phyloP scores from a whole-genome alignment of 30 jellyfish, hydroid and myxozoan genomes.

The Nemopilema nomurai region DNA sequence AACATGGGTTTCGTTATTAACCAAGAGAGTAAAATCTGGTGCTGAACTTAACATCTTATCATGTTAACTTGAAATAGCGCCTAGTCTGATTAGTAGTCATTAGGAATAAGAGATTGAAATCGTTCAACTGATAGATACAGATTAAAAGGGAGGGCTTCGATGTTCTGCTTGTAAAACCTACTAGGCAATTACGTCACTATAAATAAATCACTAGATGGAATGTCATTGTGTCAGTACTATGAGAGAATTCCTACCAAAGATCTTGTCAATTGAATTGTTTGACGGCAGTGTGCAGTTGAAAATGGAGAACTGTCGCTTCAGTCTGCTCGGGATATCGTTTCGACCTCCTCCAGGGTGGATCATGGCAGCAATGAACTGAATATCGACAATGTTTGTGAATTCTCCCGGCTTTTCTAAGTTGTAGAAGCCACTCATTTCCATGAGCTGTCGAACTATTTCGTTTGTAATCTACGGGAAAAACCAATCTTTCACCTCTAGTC shows the following conservation, averaged over 20 bases:
- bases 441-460: slow-evolving; percentile 88
- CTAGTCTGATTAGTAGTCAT: too few species aligned
- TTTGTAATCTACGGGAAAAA: slow-evolving; percentile 71
- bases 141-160: too few species aligned
- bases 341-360: slow-evolving; percentile 99
- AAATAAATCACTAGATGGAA: too few species aligned
- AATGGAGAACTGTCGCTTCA: slow-evolving; percentile 84
- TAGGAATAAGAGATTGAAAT: too few species aligned
- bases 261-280: slow-evolving; percentile 86
- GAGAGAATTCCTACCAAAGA: slow-evolving; percentile 77
- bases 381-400: slow-evolving; percentile 87
- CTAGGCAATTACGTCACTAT: too few species aligned
- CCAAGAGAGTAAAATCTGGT: too few species aligned
- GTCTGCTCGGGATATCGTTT: slow-evolving; percentile 92
- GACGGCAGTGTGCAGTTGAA: slow-evolving; percentile 96
- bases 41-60: too few species aligned
- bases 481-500: too few species aligned
- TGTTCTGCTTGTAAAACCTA: too few species aligned
- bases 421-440: slow-evolving; percentile 92
- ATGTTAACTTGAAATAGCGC: too few species aligned
- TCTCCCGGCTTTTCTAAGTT: slow-evolving; percentile 96
- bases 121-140: too few species aligned
- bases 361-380: slow-evolving; percentile 96
- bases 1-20: too few species aligned
- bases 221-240: neutral